Conservation (phyloP, 2,888 invertebrate genomes). For the Xylophagus ater region DNA sequence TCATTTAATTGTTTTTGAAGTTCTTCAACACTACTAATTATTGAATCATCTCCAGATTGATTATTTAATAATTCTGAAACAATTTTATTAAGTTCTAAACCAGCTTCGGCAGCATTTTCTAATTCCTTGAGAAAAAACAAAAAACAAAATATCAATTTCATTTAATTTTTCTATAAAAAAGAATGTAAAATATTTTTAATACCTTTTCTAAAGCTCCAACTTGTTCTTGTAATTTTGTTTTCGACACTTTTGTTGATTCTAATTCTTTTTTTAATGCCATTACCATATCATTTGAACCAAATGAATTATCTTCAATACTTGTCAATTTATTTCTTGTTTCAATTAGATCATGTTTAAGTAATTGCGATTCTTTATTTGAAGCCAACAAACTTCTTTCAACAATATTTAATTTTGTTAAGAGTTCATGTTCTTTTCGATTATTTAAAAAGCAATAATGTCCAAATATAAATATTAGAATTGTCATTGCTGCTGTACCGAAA, state of each 20-base stretch:
- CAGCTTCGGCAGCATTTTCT: conserved; percentile 70
- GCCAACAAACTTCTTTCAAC: conserved; percentile 51
- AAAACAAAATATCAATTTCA: conserved; percentile 4
- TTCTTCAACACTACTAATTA: conserved; percentile 53
- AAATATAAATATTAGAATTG: conserved; percentile 59
- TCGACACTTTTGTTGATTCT: conserved; percentile 41
- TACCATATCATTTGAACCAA: conserved; percentile 62
- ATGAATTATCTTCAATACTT: conserved; percentile 58
- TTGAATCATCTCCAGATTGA: conserved; percentile 52
- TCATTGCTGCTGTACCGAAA: conserved; percentile 55
- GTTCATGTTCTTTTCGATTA: conserved; percentile 54
- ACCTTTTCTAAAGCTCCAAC: conserved; percentile 55
- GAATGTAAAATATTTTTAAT: neutral
- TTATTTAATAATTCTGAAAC: conserved; percentile 54
- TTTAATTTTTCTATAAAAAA: neutral
- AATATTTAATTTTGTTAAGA: conserved; percentile 56
- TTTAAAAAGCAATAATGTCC: conserved; percentile 71
- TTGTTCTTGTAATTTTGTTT: conserved; percentile 52
- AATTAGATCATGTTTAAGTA: conserved; percentile 51
- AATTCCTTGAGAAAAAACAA: conserved; percentile 42
- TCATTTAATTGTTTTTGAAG: conserved; percentile 53
- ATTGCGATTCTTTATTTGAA: conserved; percentile 51
- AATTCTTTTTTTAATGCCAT: conserved; percentile 54
- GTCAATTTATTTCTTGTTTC: conserved; percentile 47
- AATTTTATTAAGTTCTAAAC: conserved; percentile 60